These are phyloP conservation scores for Drosophila sturtevanti DNA, from an alignment of 1,140 invertebrate species.

Conservation along the genomic window DNA sequence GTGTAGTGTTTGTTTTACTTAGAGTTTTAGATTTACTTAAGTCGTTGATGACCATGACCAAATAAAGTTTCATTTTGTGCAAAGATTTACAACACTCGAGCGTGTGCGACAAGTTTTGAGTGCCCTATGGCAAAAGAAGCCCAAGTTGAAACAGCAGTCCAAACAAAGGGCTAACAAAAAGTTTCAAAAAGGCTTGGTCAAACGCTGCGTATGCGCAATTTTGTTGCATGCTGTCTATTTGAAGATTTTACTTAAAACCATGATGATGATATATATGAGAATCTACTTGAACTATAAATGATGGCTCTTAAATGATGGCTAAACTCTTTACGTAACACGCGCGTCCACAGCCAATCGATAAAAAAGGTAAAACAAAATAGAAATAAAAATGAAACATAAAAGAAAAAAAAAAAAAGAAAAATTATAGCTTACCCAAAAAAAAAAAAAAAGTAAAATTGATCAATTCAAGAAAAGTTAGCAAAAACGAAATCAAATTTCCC, in stretches of 20 bases:
- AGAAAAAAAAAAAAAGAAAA: neutral
- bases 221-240: conserved; percentile 30
- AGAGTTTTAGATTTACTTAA: conserved; percentile 80
- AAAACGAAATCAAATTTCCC: no score
- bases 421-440: neutral
- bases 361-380: neutral
- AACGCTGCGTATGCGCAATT: conserved; percentile 76
- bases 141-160: conserved; percentile 11
- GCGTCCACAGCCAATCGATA: neutral
- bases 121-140: conserved; percentile 22
- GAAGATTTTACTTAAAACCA: conserved; percentile 52
- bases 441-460: neutral
- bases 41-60: conserved; percentile 79
- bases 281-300: conserved; percentile 15
- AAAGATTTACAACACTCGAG: conserved; percentile 77
- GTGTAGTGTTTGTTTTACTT: conserved; percentile 75
- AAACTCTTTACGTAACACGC: neutral
- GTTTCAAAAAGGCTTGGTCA: conserved; percentile 34
- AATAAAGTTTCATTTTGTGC: conserved; percentile 79
- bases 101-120: conserved; percentile 76
- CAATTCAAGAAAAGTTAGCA: no score
- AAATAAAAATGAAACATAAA: neutral
- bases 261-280: neutral
- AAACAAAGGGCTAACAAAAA: conserved; percentile 31
- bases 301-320: neutral